phyloP scores from a whole-genome alignment of 2,888 invertebrate species.

The Camptogramma bilineatum region DNA sequence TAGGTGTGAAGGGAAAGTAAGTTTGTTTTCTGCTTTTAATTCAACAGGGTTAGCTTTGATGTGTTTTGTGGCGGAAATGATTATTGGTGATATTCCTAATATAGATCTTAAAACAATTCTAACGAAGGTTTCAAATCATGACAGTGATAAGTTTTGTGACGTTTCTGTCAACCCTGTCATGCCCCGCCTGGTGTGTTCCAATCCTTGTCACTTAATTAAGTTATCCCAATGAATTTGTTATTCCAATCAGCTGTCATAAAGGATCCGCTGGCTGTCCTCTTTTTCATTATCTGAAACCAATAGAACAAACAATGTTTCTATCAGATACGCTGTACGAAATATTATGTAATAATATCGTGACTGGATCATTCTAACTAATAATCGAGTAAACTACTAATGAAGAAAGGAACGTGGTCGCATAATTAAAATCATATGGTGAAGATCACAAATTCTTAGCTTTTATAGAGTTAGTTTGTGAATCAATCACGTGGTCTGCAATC shows the following conservation, averaged over 20 bases:
- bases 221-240: background rate
- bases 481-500: too few relatives aligned
- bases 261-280: background rate
- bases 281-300: too few relatives aligned
- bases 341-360: too few relatives aligned
- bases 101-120: background rate
- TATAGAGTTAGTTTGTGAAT: too few relatives aligned
- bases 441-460: too few relatives aligned
- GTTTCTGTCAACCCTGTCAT: background rate
- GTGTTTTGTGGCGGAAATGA: constrained; percentile 30
- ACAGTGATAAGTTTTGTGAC: background rate
- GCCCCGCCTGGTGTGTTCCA: background rate
- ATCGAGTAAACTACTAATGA: too few relatives aligned
- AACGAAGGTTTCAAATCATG: background rate
- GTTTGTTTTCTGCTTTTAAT: constrained; percentile 37
- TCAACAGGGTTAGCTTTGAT: constrained; percentile 32
- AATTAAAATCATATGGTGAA: too few relatives aligned
- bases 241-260: background rate
- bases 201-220: background rate
- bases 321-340: too few relatives aligned
- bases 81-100: constrained; percentile 23
- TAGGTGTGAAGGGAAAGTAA: constrained; percentile 44
- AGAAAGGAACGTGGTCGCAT: too few relatives aligned
- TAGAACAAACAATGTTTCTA: too few relatives aligned
- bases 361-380: too few relatives aligned